Conservation (phyloP, 2,888 invertebrate genomes). For the Coenonympha glycerion region DNA sequence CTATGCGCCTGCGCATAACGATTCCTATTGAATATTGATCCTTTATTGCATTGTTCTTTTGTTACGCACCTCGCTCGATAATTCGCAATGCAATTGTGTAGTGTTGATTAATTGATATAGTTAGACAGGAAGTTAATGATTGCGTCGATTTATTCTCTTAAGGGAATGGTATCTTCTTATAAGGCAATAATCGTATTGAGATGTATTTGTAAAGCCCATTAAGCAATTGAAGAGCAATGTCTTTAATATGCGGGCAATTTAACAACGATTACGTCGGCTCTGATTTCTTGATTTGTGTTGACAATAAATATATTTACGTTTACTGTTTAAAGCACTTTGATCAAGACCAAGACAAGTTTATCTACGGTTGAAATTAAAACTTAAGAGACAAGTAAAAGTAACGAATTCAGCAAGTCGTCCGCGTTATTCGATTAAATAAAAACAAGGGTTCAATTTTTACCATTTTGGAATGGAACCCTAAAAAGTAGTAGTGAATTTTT, state of each 20-base stretch:
- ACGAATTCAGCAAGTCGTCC: too few species aligned
- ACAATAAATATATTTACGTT: too few species aligned
- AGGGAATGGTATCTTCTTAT: too few species aligned
- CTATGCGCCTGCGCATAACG: conserved; percentile 18
- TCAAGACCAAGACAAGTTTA: too few species aligned
- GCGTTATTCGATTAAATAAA: too few species aligned
- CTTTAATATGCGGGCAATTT: not conserved
- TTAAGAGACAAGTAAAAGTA: too few species aligned
- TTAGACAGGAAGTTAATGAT: conserved; percentile 9
- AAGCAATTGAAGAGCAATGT: not conserved
- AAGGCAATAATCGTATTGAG: not conserved
- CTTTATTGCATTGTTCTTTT: conserved; percentile 21
- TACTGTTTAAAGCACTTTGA: too few species aligned
- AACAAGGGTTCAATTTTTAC: too few species aligned
- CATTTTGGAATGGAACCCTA: too few species aligned
- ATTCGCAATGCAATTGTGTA: conserved; percentile 18
- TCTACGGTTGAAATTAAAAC: too few species aligned
- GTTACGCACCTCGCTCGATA: conserved; percentile 17
- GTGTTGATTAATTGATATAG: conserved; percentile 19
- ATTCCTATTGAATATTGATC: conserved; percentile 17
- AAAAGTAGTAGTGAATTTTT: too few species aligned
- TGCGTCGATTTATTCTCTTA: not conserved
- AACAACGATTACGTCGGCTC: not conserved
- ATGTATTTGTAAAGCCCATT: not conserved
- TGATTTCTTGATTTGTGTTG: not conserved